Evolutionary conservation across 2,797 vertebrate species (phyloP), one percentile per base, ranked within the genome.

Genomic region (Spinus pinus): DNA sequence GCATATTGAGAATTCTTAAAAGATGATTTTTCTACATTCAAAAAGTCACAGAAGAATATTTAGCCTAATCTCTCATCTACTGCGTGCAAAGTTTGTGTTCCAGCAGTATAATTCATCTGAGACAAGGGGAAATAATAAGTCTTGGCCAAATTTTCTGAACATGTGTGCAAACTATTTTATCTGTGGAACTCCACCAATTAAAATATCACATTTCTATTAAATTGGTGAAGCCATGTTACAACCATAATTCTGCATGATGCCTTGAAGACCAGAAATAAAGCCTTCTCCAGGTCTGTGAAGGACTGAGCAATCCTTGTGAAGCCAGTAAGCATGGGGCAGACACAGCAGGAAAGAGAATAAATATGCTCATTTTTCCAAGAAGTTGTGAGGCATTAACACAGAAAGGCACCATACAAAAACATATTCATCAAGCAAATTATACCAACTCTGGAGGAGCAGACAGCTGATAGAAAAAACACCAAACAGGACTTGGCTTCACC

Each of bases 381-480:
- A 95, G 53, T 51, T 88, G 87, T 77, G 69, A 81, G 82, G 56
- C 88, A 87, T 93, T 82, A 93, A 51, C 79, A 86, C 82, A 96
- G 82, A 90, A 67, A 80, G 93, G 83, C 75, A 81, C 54, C 50
- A 64, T n/a, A 79, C 39, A 8, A 87, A 79, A 90, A 75, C 46
- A 46, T 56, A 85, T 92, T 88, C 64, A 93, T 90, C 85, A 72
- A 81, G 54, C 33, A 80, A 92, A 93, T 30, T 33, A 81, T 41
- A 93, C 31, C 78, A 82, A 35, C 66, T 72, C 75, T 12, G n/a
- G 71, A 73, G 19, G 22, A 78, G 51, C 65, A 35, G 66, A 37
- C 56, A 83, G 72, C 64, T 57, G 58, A 78, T 2, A 78, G 42
- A 74, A 62, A 62, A 93, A 64, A 53, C 1, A 2, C 62, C 70